These are phyloP conservation scores for Sinella curviseta DNA, from an alignment of 1,140 invertebrate species.

Conservation along the genomic window DNA sequence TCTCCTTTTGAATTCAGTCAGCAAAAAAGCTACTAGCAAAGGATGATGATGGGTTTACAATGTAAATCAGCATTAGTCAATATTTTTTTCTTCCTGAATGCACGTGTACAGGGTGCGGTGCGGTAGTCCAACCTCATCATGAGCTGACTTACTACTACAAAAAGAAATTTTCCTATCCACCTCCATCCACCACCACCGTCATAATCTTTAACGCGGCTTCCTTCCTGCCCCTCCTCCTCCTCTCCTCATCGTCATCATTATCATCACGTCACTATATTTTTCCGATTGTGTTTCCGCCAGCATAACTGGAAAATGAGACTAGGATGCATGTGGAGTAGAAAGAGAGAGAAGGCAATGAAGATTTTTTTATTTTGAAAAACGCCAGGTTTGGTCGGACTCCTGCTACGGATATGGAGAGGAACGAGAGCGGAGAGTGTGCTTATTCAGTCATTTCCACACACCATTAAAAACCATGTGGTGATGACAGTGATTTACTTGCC, in stretches of 20 bases:
- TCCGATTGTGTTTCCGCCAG: background rate
- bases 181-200: too few relatives aligned
- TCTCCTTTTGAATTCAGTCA: background rate
- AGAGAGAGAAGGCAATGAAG: too few relatives aligned
- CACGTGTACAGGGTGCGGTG: too few relatives aligned
- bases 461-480: slow-evolving; percentile 19
- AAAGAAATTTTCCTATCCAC: too few relatives aligned
- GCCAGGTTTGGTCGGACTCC: too few relatives aligned
- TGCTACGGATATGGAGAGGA: too few relatives aligned
- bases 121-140: too few relatives aligned
- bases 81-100: background rate
- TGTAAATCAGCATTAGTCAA: background rate
- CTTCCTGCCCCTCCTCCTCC: background rate
- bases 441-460: slow-evolving; percentile 26
- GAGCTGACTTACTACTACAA: too few relatives aligned
- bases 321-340: too few relatives aligned
- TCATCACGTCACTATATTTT: background rate
- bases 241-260: background rate
- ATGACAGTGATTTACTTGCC: slow-evolving; percentile 22
- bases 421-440: background rate
- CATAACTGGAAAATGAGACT: background rate
- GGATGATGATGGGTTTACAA: background rate
- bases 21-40: background rate
- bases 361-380: too few relatives aligned
- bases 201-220: too few relatives aligned